Conservation (phyloP, 2,888 invertebrate species). For the Andrena minutula region DNA sequence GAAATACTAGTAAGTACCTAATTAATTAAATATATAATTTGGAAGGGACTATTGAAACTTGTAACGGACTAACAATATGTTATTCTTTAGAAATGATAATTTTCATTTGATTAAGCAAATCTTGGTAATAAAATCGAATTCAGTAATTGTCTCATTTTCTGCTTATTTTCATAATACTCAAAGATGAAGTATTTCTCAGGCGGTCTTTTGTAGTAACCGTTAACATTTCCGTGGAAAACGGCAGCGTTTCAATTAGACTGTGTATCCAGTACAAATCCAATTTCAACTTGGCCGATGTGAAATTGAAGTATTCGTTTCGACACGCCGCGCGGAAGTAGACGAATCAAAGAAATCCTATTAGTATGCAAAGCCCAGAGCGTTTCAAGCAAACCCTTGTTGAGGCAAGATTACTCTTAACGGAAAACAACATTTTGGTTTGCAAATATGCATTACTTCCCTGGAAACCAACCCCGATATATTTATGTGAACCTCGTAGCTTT, state of each 20-base stretch:
- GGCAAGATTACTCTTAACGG: slow-evolving; percentile 1
- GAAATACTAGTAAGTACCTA: too few relatives aligned
- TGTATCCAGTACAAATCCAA: slow-evolving; percentile 2
- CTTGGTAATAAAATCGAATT: not conserved
- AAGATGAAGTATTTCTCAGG: not conserved
- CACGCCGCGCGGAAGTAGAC: slow-evolving; percentile 6
- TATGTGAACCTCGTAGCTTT: not conserved
- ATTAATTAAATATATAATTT: too few relatives aligned
- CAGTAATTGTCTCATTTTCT: not conserved
- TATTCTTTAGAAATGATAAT: not conserved
- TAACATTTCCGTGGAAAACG: slow-evolving; percentile 4
- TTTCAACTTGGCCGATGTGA: slow-evolving; percentile 1
- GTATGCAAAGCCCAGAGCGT: slow-evolving; percentile 10
- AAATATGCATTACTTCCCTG: not conserved
- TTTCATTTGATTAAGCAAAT: not conserved
- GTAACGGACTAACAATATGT: too few relatives aligned
- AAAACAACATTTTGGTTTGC: slow-evolving; percentile 13
- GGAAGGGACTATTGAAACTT: too few relatives aligned
- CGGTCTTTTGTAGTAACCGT: not conserved
- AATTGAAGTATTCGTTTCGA: slow-evolving; percentile 12
- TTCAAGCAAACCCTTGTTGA: slow-evolving; percentile 13
- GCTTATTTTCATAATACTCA: not conserved
- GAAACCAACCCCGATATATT: not conserved
- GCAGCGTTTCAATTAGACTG: not conserved
- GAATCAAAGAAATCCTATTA: slow-evolving; percentile 18